Evolutionary conservation across 2,888 invertebrate species (phyloP).

Genomic region (Petrolisthes manimaculis): DNA sequence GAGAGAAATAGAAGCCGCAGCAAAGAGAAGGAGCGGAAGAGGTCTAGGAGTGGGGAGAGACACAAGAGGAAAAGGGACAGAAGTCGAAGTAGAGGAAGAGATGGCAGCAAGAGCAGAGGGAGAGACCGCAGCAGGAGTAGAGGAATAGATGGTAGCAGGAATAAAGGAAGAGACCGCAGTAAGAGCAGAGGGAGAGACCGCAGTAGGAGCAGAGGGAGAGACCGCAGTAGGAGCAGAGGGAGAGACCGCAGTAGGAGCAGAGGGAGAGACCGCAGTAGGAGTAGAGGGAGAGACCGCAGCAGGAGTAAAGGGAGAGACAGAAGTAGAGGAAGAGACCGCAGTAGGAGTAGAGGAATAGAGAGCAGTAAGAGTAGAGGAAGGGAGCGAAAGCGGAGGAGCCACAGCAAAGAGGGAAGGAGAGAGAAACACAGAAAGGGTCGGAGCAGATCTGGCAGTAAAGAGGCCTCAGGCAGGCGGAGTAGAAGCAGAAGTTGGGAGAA

Average conservation of each 20-base stretch:
- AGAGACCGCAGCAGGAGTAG: slow-evolving; percentile 58
- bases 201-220: slow-evolving; percentile 66
- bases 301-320: slow-evolving; percentile 67
- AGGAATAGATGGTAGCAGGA: slow-evolving; percentile 41
- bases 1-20: slow-evolving; percentile 69
- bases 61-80: slow-evolving; percentile 53
- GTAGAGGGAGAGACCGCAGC: slow-evolving; percentile 68
- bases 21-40: slow-evolving; percentile 66
- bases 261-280: slow-evolving; percentile 69
- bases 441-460: slow-evolving; percentile 51
- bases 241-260: slow-evolving; percentile 62
- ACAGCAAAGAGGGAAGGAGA: slow-evolving; percentile 68
- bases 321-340: slow-evolving; percentile 57
- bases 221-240: slow-evolving; percentile 64
- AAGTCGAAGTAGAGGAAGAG: slow-evolving; percentile 47
- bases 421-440: slow-evolving; percentile 67
- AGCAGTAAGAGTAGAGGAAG: slow-evolving; percentile 41
- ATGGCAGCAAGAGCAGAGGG: slow-evolving; percentile 64
- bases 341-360: slow-evolving; percentile 42
- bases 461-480: slow-evolving; percentile 70
- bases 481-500: slow-evolving; percentile 72
- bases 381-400: slow-evolving; percentile 67
- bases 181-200: slow-evolving; percentile 66
- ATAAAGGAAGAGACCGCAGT: slow-evolving; percentile 44
- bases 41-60: slow-evolving; percentile 67